Base-by-base conservation (phyloP, 2,113 vertebrate species). In the Laticauda laticaudata region DNA sequence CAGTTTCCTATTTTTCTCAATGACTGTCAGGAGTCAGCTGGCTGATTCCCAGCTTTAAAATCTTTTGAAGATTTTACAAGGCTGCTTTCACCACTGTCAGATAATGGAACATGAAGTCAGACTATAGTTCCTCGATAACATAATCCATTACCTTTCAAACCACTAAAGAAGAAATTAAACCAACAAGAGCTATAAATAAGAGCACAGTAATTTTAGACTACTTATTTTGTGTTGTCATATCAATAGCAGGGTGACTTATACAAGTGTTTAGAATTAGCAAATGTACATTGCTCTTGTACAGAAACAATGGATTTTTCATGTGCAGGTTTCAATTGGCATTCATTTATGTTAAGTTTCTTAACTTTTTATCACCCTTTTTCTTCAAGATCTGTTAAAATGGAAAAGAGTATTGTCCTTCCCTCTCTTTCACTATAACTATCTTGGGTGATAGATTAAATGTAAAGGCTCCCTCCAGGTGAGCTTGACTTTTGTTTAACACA, bases 81-180 rank as follows among this genome's bases (percentile, higher is more conserved):
- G 91, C 26, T 94, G 86, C 92, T 92, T 94, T 93, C 91, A 93
- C 93, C 94, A 90, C 90, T 94, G 95, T 87, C 88, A 95, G 92
- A 93, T 94, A 95, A 95, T 92, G 91, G 94, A 95, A 95, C 94
- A 91, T n/a, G 93, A 96, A 93, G 93, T 93, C 93, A 96, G 91
- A 89, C 92, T 23, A 23, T 23, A 95, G 94, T 93, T 94, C 90
- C 92, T 92, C 92, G n/a, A n/a, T n/a, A 3, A 48, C 0, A 15
- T 81, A 81, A 95, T 92, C 93, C 93, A 93, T 96, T 96, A 94
- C 93, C 95, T 95, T 93, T 92, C 92, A 93, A 45, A 86, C 93
- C 93, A 94, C 94, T 95, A 96, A 95, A 93, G 96, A 69, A 0
- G 0, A 24, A 64, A 64, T 91, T 92, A 89, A 94, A 91, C 93